These are phyloP conservation scores for Drosophila ezoana DNA, from an alignment of 2,888 invertebrate species.

Conservation along the genomic window DNA sequence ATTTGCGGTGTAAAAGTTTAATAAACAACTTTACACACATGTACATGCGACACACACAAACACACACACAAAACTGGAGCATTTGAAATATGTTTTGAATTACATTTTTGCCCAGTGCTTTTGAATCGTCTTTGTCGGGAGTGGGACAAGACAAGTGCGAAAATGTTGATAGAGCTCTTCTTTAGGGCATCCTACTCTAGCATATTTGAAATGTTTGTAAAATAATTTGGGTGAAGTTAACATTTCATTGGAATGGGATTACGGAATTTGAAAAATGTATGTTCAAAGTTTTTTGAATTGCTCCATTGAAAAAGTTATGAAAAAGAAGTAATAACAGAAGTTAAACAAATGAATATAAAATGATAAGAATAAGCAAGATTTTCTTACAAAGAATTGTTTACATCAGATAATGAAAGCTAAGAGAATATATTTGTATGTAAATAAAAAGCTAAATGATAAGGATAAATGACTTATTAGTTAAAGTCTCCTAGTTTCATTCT, in stretches of 20 bases:
- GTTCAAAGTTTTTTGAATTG: background rate
- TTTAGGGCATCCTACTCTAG: slow-evolving; percentile 9
- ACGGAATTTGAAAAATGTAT: slow-evolving; percentile 10
- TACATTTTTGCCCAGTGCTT: slow-evolving; percentile 62
- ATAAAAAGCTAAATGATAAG: too few species aligned
- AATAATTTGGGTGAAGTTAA: slow-evolving; percentile 14
- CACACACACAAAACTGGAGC: slow-evolving; percentile 62
- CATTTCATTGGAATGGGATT: slow-evolving; percentile 8
- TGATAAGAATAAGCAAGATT: too few species aligned
- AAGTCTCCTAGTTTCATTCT: too few species aligned
- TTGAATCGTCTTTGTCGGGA: slow-evolving; percentile 49
- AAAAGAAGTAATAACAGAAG: background rate
- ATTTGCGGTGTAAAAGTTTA: slow-evolving; percentile 68
- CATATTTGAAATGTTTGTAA: slow-evolving; percentile 33
- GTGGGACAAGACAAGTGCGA: slow-evolving; percentile 56
- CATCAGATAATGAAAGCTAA: background rate
- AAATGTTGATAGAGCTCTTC: slow-evolving; percentile 70
- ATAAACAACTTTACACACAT: slow-evolving; percentile 72
- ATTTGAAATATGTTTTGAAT: slow-evolving; percentile 75
- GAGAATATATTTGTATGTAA: too few species aligned
- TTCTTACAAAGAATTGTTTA: background rate
- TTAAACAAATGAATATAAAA: too few species aligned
- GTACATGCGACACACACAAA: slow-evolving; percentile 17
- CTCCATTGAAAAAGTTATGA: too few species aligned
- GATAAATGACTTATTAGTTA: too few species aligned